These are phyloP conservation scores for Hirtodrosophila confusa DNA, from an alignment of 2,888 invertebrate genomes.

Conservation along the genomic window DNA sequence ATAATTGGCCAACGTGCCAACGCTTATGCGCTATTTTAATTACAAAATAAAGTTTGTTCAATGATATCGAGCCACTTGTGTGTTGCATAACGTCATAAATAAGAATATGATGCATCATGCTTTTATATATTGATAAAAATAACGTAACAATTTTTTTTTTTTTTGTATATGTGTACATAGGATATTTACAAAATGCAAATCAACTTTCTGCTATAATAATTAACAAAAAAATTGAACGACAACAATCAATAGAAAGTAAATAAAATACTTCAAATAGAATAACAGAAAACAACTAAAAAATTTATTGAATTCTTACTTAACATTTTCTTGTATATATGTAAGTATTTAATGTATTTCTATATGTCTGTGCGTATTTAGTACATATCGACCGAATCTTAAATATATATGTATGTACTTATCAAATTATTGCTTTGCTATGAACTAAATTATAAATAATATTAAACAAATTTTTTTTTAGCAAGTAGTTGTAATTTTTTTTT, in stretches of 20 bases:
- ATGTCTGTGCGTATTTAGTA: conserved; percentile 46
- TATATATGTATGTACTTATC: conserved; percentile 25
- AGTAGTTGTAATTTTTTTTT: conserved; percentile 36
- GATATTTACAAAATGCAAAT: conserved; percentile 14
- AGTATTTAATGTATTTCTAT: conserved; percentile 48
- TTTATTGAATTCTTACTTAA: conserved; percentile 12
- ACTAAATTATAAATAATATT: conserved; percentile 26
- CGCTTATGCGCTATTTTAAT: background rate
- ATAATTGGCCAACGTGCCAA: background rate
- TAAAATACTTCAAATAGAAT: conserved; percentile 1
- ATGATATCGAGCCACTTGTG: conserved; percentile 4
- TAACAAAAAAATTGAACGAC: conserved; percentile 7
- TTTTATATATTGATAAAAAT: conserved; percentile 7
- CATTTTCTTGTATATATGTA: conserved; percentile 43
- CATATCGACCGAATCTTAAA: conserved; percentile 45
- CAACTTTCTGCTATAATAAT: conserved; percentile 17
- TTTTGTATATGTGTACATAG: conserved; percentile 35
- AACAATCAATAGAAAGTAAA: conserved; percentile 29
- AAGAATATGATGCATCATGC: background rate
- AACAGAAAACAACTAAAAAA: conserved; percentile 5
- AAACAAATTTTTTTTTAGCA: conserved; percentile 31
- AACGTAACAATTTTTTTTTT: conserved; percentile 13
- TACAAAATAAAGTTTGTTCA: conserved; percentile 3
- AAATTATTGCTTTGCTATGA: conserved; percentile 38
- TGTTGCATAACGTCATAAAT: background rate